These are phyloP conservation scores for Eumeta japonica DNA, from an alignment of 1,140 invertebrate genomes.

Conservation along the genomic window DNA sequence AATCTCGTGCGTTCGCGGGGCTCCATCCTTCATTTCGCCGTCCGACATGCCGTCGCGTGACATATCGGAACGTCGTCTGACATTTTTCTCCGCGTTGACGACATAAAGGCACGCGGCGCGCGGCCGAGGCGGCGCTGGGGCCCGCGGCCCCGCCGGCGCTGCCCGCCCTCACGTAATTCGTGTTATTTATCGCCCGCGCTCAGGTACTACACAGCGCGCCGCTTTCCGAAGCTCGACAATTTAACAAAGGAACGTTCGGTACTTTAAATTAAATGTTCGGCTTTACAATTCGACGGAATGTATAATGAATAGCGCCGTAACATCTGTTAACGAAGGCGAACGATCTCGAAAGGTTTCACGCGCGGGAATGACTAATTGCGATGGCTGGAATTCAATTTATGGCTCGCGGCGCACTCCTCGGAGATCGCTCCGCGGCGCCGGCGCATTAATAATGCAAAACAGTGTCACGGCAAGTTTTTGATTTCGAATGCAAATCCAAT, in stretches of 20 bases:
- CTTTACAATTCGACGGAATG: slow-evolving; percentile 57
- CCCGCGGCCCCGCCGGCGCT: slow-evolving; percentile 6
- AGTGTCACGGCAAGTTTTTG: slow-evolving; percentile 57
- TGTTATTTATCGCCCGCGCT: slow-evolving; percentile 31
- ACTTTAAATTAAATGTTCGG: slow-evolving; percentile 57
- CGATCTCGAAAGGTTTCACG: slow-evolving; percentile 57
- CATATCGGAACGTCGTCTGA: too few species aligned
- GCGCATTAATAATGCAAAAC: slow-evolving; percentile 59
- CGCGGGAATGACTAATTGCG: slow-evolving; percentile 58
- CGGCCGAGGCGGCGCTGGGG: slow-evolving; percentile 6
- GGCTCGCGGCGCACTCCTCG: slow-evolving; percentile 49
- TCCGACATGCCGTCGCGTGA: too few species aligned
- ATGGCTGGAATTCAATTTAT: slow-evolving; percentile 58
- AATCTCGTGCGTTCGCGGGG: too few species aligned
- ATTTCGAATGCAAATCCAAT: slow-evolving; percentile 55
- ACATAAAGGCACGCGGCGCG: neutral
- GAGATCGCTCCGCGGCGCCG: slow-evolving; percentile 46
- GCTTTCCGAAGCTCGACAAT: slow-evolving; percentile 26
- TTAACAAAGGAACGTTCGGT: slow-evolving; percentile 48
- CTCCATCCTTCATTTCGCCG: too few species aligned
- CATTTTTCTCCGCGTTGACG: slow-evolving; percentile 4
- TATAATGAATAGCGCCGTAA: slow-evolving; percentile 58
- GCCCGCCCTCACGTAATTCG: slow-evolving; percentile 13
- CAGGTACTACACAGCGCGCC: too few species aligned
- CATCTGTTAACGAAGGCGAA: slow-evolving; percentile 59